phyloP scores from a whole-genome alignment of 2,797 vertebrate genomes.

The Sandelia bainsii region DNA sequence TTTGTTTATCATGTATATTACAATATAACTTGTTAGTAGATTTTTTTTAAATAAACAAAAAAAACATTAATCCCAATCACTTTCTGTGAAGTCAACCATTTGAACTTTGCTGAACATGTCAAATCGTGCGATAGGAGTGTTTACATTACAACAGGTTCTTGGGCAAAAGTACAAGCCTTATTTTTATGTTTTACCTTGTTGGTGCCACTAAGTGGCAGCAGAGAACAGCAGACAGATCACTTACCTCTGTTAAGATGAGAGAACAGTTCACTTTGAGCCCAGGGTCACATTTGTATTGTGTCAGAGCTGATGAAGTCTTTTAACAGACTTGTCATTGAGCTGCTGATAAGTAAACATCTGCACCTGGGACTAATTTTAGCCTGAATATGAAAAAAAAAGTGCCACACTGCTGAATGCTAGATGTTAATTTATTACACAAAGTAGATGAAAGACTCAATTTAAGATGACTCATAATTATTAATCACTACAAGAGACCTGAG shows the following conservation, averaged over 20 bases:
- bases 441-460: constrained; percentile 46
- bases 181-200: constrained; percentile 1
- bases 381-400: background rate
- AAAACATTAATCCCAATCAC: background rate
- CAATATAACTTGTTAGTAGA: constrained; percentile 9
- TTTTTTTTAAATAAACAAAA: constrained; percentile 39
- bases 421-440: constrained; percentile 73
- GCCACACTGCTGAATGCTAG: constrained; percentile 39
- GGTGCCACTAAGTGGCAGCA: constrained; percentile 60
- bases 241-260: background rate
- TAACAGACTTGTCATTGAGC: background rate
- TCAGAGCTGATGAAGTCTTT: background rate
- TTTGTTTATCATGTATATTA: background rate
- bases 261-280: background rate
- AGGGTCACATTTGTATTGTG: constrained; percentile 7
- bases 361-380: background rate
- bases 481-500: constrained; percentile 67
- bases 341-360: background rate
- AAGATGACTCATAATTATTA: constrained; percentile 68
- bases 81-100: constrained; percentile 1
- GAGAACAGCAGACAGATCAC: constrained; percentile 28
- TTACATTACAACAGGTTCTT: background rate
- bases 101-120: background rate
- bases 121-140: background rate
- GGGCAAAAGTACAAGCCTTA: background rate